Conservation (phyloP, 1,140 invertebrate species). For the Propsilocerus akamusi region DNA sequence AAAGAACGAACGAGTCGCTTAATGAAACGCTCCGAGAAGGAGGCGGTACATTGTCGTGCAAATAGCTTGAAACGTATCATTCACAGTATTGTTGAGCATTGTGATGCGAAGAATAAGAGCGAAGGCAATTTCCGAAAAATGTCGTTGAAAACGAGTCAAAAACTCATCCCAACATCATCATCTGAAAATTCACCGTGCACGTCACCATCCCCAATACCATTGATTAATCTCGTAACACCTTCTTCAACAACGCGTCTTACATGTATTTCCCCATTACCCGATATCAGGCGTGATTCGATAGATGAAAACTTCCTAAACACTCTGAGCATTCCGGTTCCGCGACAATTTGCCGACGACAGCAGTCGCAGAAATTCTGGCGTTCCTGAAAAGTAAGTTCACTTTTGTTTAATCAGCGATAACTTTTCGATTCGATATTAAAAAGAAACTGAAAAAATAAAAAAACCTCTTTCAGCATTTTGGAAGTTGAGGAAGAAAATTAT, state of each 20-base stretch:
- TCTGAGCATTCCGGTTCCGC: conserved; percentile 38
- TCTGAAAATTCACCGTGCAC: conserved; percentile 35
- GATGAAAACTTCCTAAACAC: conserved; percentile 30
- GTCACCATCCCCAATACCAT: conserved; percentile 34
- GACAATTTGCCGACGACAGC: conserved; percentile 51
- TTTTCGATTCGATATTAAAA: too few species aligned
- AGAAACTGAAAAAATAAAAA: too few species aligned
- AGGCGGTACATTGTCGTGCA: conserved; percentile 37
- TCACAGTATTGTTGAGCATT: conserved; percentile 62
- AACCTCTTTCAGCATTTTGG: conserved; percentile 14
- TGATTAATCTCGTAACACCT: conserved; percentile 22
- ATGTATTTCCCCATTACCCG: conserved; percentile 45
- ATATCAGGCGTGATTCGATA: conserved; percentile 41
- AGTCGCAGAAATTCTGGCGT: conserved; percentile 44
- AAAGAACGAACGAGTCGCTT: conserved; percentile 21
- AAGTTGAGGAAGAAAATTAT: conserved; percentile 16
- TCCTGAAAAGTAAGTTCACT: conserved; percentile 25
- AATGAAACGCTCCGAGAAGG: conserved; percentile 23
- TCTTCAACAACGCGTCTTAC: conserved; percentile 26
- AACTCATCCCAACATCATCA: conserved; percentile 16
- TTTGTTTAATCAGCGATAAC: too few species aligned
- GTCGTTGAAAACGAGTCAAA: background rate
- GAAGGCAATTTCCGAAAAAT: background rate
- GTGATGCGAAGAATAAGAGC: conserved; percentile 34
- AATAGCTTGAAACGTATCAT: conserved; percentile 80